Base-by-base conservation (phyloP, 30 jellyfish, hydroid and myxozoan species). In the Thelohanellus kitauei region DNA sequence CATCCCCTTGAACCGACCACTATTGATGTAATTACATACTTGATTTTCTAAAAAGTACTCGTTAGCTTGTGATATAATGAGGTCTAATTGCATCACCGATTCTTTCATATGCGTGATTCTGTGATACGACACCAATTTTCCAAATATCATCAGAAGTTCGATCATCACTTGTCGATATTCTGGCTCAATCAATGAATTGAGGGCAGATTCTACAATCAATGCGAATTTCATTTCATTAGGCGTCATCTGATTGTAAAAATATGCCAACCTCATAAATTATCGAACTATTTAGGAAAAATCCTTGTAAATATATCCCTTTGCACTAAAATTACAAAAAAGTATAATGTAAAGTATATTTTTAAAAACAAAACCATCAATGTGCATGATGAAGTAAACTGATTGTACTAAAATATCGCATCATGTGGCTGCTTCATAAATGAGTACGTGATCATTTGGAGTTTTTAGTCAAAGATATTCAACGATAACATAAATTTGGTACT, bases 141-240 rank as follows among this genome's bases (percentile, higher is more conserved):
- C n/a, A 27, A 78, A 33, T 4, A 78, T 75, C 71, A 62, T 64
- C 48, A 63, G 25, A 13, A 84, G 88, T 48, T 78, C 97, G 16
- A 78, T 88, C 54, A 51, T 50, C 15, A 78, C 48, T 41, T 78
- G 97, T 40, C 97, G 50, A 47, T 57, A 64, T 45, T 78, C 97
- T 0, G 97, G 97, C 45, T 64, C 62, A 0, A 59, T 61, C 10
- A 78, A 62, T 16, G 67, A 34, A 31, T 63, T 78, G 21, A 78
- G 60, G 33, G 84, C 97, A 22, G 43, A 38, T 34, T 78, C 97
- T 18, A 78, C 89, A 20, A 44, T 38, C 32, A 64, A 20, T 1
- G 97, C 97, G 48, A 78, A 78, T 45, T 78, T 67, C 56, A 78
- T 41, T 42, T 78, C 97, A 32, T 84, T 84, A 18, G 89, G 84